Conservation (phyloP, 2,888 invertebrate species). For the Yponomeuta evonymella region DNA sequence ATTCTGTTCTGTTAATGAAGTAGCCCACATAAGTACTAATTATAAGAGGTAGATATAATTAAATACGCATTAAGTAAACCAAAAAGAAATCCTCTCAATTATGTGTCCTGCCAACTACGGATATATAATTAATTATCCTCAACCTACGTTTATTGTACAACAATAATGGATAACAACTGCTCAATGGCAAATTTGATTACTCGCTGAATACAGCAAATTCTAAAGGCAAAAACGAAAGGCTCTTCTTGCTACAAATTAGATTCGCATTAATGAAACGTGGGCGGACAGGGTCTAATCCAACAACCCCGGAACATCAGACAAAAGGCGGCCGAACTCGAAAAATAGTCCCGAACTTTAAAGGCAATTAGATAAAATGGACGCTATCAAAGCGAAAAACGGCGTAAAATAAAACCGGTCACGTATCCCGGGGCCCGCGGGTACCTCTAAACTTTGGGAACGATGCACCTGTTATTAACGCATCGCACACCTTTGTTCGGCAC, state of each 20-base stretch:
- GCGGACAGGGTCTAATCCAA: constrained; percentile 54
- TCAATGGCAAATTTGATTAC: constrained; percentile 2
- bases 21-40: background rate
- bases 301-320: constrained; percentile 48
- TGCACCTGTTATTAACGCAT: constrained; percentile 74
- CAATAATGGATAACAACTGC: constrained; percentile 5
- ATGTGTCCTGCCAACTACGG: background rate
- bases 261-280: constrained; percentile 68
- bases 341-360: constrained; percentile 64
- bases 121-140: constrained; percentile 2
- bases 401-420: constrained; percentile 67
- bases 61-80: constrained; percentile 6
- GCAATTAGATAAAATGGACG: constrained; percentile 65
- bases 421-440: constrained; percentile 34
- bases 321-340: constrained; percentile 56
- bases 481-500: constrained; percentile 65
- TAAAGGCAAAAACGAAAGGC: constrained; percentile 48
- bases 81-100: background rate
- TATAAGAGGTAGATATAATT: constrained; percentile 4
- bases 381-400: constrained; percentile 59
- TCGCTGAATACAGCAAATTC: constrained; percentile 21
- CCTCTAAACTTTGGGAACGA: constrained; percentile 51
- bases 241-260: constrained; percentile 51
- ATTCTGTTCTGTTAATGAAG: background rate
- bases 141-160: constrained; percentile 8